These are phyloP conservation scores for Agonopterix alstromeriana DNA, from an alignment of 2,888 invertebrate genomes.

Conservation along the genomic window DNA sequence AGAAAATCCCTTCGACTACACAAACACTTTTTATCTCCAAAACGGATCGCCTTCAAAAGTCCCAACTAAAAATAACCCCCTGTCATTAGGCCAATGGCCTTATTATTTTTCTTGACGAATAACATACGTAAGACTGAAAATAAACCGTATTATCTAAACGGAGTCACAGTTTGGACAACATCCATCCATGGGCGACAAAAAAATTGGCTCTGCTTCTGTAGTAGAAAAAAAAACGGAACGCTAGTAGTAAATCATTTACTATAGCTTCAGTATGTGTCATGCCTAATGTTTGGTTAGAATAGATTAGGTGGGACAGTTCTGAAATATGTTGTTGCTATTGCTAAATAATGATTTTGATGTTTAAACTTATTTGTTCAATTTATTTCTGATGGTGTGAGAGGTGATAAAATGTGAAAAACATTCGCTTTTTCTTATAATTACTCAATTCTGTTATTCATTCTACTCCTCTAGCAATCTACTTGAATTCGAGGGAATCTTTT, in stretches of 20 bases:
- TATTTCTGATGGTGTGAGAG: background rate
- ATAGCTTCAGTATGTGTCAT: conserved; percentile 46
- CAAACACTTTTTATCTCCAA: conserved; percentile 29
- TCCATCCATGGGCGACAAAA: conserved; percentile 41
- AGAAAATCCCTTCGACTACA: conserved; percentile 22
- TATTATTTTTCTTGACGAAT: conserved; percentile 70
- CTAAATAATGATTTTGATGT: conserved; percentile 8
- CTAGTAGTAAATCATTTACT: conserved; percentile 50
- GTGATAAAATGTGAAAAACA: no score
- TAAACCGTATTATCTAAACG: conserved; percentile 70
- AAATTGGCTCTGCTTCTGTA: conserved; percentile 57
- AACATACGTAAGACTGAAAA: conserved; percentile 69
- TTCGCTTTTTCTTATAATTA: background rate
- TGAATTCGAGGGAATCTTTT: no score
- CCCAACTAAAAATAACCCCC: conserved; percentile 35
- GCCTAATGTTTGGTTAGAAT: conserved; percentile 17
- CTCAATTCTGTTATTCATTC: no score
- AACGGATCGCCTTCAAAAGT: conserved; percentile 50
- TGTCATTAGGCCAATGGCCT: conserved; percentile 76
- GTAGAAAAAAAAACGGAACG: conserved; percentile 30
- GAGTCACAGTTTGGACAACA: conserved; percentile 36
- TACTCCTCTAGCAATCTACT: no score
- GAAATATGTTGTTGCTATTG: conserved; percentile 7
- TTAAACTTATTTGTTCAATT: conserved; percentile 4
- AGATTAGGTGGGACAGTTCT: conserved; percentile 8